Base-by-base conservation (phyloP, 2,888 invertebrate species). In the Apamea anceps region DNA sequence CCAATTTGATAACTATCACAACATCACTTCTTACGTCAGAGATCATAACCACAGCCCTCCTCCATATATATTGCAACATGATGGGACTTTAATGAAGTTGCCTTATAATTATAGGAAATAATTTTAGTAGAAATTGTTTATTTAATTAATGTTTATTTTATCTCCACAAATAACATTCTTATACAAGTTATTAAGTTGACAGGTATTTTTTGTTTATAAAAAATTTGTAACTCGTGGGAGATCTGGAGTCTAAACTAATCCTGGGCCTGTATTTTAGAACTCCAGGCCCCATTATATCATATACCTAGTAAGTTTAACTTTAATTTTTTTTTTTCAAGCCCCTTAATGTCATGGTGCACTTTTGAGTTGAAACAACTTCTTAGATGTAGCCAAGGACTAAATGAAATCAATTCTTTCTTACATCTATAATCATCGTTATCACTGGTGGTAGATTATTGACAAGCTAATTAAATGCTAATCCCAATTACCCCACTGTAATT, bases 11-110 rank as follows among this genome's bases (percentile, higher is more conserved):
- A 76, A 75, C 21, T 72, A 81, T 63, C 72, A 77, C 2, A 77
- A 82, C 8, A 85, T 92, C 37, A 82, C 82, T 7, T 67, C 65
- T 25, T 90, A 88, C 45, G 65, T 76, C 18, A 83, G 85, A 13
- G 79, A 87, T 2, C 92, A 92, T 73, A 91, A 91, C 77, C 92
- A 92, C 67, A 84, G 74, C 28, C 89, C 91, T 7, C 91, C 91
- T 10, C 79, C 57, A 13, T 90, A 87, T 84, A 48, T 70, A 21
- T 8, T 79, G 10, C 57, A 45, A 7, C 68, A 67, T n/a, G 80
- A 87, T 60, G 88, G 87, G 0, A 82, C 37, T 48, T 48, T 76
- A 37, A 70, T 63, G 25, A 81, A 76, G 63, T 28, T 81, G 62
- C 82, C 68, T 57, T 45, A 37, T 68, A 57, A 5, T 54, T 42